Conservation (phyloP, 2,113 vertebrate genomes). For the Lepus europaeus region DNA sequence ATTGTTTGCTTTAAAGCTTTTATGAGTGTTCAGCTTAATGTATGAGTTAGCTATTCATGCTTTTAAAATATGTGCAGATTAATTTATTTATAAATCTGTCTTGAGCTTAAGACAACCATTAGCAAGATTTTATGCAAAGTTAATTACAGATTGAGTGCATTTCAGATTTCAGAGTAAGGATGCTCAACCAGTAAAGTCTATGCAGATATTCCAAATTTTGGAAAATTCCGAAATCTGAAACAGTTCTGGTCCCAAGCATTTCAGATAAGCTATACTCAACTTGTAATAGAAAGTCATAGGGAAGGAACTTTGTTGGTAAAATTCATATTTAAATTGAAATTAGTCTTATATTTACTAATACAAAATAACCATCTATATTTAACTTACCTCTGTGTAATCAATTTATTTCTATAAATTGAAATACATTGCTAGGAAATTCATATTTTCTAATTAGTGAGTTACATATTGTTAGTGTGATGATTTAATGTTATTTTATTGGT, state of each 20-base stretch:
- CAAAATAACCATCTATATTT: background rate
- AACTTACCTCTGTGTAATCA: background rate
- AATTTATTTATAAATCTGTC: background rate
- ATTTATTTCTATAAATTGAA: conserved; percentile 19
- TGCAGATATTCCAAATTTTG: background rate
- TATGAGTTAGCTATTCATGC: conserved; percentile 1
- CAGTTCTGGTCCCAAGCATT: background rate
- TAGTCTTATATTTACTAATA: conserved; percentile 10
- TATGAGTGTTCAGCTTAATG: background rate
- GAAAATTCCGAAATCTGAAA: background rate
- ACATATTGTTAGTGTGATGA: background rate
- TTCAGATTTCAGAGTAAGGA: background rate
- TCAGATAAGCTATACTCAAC: background rate
- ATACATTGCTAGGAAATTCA: conserved; percentile 18
- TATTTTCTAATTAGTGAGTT: conserved; percentile 39
- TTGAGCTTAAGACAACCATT: conserved; percentile 29
- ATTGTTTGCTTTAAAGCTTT: conserved; percentile 52
- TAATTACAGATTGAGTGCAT: background rate
- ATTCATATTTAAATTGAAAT: conserved; percentile 43
- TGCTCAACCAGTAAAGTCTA: background rate
- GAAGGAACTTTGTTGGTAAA: background rate
- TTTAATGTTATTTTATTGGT: conserved; percentile 2
- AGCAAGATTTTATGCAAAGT: background rate
- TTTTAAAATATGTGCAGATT: conserved; percentile 26
- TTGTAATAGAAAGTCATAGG: background rate